phyloP scores from a whole-genome alignment of 2,888 invertebrate species.

The Scaptomyza cyrtandrae region DNA sequence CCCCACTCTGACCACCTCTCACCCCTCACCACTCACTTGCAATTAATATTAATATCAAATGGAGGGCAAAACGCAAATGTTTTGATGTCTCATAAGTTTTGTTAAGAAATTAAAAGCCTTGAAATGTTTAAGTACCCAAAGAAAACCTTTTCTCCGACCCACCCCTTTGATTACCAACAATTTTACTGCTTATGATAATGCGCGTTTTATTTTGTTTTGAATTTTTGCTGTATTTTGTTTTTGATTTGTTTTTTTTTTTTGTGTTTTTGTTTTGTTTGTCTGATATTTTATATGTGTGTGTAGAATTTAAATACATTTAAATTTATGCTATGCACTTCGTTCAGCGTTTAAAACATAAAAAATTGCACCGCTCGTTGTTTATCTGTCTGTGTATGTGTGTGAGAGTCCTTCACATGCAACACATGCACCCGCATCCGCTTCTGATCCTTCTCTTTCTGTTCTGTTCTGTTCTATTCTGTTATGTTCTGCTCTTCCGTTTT shows the following conservation, averaged over 20 bases:
- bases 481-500: constrained; percentile 15
- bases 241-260: constrained; percentile 45
- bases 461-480: background rate
- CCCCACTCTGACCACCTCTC: background rate
- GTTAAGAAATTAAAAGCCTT: background rate
- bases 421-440: too few relatives aligned
- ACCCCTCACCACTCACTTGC: constrained; percentile 27
- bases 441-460: constrained; percentile 2
- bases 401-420: too few relatives aligned
- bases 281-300: constrained; percentile 39
- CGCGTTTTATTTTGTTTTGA: constrained; percentile 43
- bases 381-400: background rate
- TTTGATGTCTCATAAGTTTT: constrained; percentile 1
- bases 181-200: constrained; percentile 53
- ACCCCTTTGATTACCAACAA: background rate
- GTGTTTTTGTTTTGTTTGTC: constrained; percentile 24
- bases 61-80: constrained; percentile 27
- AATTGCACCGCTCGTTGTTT: constrained; percentile 83
- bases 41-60: constrained; percentile 60
- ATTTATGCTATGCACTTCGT: constrained; percentile 78
- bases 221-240: constrained; percentile 44
- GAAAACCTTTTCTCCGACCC: too few relatives aligned
- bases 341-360: constrained; percentile 76
- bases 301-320: constrained; percentile 78
- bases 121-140: background rate